Evolutionary conservation across 1,140 invertebrate genomes (phyloP).

Genomic region (Brachionus paranguensis): DNA sequence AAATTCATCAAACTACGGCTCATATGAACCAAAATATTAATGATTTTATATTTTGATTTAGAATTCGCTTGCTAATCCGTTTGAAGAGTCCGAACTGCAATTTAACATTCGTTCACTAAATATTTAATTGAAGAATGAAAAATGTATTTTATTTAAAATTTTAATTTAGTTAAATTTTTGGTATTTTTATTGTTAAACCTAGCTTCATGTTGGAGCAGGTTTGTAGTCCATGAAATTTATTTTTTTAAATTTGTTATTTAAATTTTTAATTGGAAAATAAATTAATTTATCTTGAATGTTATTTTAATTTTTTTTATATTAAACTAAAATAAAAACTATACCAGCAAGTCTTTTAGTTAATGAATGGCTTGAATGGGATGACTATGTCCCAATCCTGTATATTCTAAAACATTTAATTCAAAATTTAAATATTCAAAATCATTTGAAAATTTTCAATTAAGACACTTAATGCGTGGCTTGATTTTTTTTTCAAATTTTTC

Average conservation of each 20-base stretch:
- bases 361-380: too few relatives aligned
- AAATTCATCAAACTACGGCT: neutral
- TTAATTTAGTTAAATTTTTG: constrained; percentile 10
- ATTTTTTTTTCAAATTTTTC: too few relatives aligned
- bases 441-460: too few relatives aligned
- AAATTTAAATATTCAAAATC: too few relatives aligned
- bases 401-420: too few relatives aligned
- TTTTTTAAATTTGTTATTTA: neutral
- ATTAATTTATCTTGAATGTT: neutral
- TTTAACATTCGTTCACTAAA: neutral
- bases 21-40: neutral
- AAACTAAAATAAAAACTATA: neutral
- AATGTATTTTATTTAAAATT: neutral
- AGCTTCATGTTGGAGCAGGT: neutral
- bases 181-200: neutral
- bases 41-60: neutral
- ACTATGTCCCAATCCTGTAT: too few relatives aligned
- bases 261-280: neutral
- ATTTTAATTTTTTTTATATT: neutral
- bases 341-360: too few relatives aligned
- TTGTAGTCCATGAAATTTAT: neutral
- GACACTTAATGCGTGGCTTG: too few relatives aligned
- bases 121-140: neutral
- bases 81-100: neutral
- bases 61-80: neutral